A percentile compares a stretch with the other conserved stretches of the same genome.
Conservation (phyloP, 1,140 invertebrate genomes). For the Drosophila nebulosa region DNA sequence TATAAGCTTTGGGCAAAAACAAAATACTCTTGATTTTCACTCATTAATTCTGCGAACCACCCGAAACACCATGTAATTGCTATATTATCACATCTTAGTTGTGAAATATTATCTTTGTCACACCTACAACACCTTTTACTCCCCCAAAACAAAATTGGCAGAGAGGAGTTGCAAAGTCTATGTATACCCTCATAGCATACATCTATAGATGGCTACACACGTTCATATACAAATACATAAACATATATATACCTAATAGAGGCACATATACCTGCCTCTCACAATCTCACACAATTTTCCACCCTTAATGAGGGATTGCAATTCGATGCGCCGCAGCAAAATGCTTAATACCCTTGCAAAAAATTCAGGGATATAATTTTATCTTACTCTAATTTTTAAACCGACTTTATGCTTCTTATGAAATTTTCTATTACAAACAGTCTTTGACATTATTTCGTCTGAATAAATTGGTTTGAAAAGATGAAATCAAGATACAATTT, state of each 20-base stretch:
- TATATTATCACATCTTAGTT: conserved; percentile 48
- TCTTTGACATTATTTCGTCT: too few relatives aligned
- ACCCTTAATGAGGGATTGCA: conserved; percentile 72
- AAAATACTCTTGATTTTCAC: neutral
- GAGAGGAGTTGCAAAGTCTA: conserved; percentile 5
- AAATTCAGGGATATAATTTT: neutral
- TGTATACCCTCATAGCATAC: conserved; percentile 8
- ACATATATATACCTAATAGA: neutral
- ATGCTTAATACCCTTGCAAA: conserved; percentile 8
- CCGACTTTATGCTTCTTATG: neutral
- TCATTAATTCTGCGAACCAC: neutral
- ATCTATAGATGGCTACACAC: conserved; percentile 7
- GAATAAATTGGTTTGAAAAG: too few relatives aligned
- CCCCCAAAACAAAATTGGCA: conserved; percentile 13
- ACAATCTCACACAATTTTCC: conserved; percentile 48
- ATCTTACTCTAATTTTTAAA: neutral
- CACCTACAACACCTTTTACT: conserved; percentile 42
- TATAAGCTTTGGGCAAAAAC: neutral
- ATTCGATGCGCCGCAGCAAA: conserved; percentile 52
- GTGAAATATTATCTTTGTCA: conserved; percentile 64
- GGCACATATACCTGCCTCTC: conserved; percentile 31
- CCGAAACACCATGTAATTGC: conserved; percentile 39
- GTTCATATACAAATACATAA: conserved; percentile 10
- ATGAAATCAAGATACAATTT: too few relatives aligned
- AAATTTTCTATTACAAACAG: too few relatives aligned